Evolutionary conservation across 2,888 invertebrate species (phyloP).

Genomic region (Palloptera scutellata): DNA sequence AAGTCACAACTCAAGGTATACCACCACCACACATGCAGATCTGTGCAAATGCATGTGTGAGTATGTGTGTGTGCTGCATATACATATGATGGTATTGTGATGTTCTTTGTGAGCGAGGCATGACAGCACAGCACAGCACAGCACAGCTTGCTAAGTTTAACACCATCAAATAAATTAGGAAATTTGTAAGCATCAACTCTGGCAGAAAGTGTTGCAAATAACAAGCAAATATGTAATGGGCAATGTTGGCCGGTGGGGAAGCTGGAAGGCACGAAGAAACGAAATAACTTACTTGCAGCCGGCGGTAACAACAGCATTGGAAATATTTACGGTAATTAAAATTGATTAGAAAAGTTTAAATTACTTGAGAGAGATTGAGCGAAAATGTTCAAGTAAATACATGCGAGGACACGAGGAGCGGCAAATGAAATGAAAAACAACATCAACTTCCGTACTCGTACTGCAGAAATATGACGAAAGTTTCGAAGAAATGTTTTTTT

Average conservation of each 20-base stretch:
- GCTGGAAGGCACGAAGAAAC: not conserved
- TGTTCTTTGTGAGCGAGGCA: too few species aligned
- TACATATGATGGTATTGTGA: too few species aligned
- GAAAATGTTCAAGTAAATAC: not conserved
- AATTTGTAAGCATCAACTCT: conserved; percentile 4
- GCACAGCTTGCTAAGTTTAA: too few species aligned
- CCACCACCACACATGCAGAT: too few species aligned
- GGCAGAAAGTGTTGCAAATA: conserved; percentile 5
- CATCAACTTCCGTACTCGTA: not conserved
- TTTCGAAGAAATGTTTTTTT: too few species aligned
- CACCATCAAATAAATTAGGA: conserved; percentile 24
- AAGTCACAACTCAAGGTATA: too few species aligned
- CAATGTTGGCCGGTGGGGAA: not conserved
- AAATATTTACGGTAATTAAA: conserved; percentile 57
- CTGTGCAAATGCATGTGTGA: too few species aligned
- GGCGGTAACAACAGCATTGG: conserved; percentile 1
- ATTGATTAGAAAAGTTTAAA: conserved; percentile 58
- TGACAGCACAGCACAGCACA: too few species aligned
- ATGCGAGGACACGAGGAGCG: not conserved
- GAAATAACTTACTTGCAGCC: not conserved
- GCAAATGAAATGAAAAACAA: not conserved
- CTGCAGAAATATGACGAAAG: too few species aligned
- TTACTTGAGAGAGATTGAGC: conserved; percentile 29
- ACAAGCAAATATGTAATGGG: not conserved
- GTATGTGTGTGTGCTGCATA: too few species aligned